A percentile compares a stretch with the other conserved stretches of the same genome.
Conservation (phyloP, 2,113 vertebrate genomes). For the Uria lomvia region DNA sequence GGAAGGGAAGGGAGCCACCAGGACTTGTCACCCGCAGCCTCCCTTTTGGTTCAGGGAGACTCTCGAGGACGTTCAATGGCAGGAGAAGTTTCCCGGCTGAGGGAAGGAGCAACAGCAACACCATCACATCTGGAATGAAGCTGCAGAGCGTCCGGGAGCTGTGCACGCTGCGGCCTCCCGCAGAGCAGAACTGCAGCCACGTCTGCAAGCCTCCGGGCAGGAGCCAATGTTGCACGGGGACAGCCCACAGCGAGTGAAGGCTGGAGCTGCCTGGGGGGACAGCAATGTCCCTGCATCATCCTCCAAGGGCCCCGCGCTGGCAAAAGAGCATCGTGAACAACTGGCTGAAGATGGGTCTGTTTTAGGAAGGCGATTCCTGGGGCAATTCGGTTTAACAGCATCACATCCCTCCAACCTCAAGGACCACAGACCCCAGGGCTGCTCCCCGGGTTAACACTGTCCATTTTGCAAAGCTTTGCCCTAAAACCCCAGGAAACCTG, state of each 20-base stretch:
- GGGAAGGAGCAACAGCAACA: not conserved
- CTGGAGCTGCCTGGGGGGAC: not conserved
- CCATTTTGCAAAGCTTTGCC: not conserved
- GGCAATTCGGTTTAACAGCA: accelerated
- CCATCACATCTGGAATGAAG: not conserved
- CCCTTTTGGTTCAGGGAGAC: not conserved
- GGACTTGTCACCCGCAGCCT: not conserved
- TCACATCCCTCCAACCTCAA: not conserved
- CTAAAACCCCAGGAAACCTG: not conserved
- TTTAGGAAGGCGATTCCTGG: not conserved
- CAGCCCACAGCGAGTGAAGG: not conserved
- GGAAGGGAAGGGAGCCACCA: not conserved
- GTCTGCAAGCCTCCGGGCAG: not conserved
- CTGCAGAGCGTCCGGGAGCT: not conserved
- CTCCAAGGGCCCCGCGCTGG: not conserved
- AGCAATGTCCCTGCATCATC: not conserved
- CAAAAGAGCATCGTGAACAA: not conserved
- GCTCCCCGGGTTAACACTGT: not conserved
- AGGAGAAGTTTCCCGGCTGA: not conserved
- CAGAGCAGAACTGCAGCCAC: not conserved
- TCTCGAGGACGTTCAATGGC: not conserved
- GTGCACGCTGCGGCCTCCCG: accelerated
- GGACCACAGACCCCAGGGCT: not conserved
- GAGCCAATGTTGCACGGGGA: not conserved
- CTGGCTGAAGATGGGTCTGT: not conserved